Evolutionary conservation across 2,888 invertebrate genomes (phyloP).

Genomic region (Diachrysia chrysitis): DNA sequence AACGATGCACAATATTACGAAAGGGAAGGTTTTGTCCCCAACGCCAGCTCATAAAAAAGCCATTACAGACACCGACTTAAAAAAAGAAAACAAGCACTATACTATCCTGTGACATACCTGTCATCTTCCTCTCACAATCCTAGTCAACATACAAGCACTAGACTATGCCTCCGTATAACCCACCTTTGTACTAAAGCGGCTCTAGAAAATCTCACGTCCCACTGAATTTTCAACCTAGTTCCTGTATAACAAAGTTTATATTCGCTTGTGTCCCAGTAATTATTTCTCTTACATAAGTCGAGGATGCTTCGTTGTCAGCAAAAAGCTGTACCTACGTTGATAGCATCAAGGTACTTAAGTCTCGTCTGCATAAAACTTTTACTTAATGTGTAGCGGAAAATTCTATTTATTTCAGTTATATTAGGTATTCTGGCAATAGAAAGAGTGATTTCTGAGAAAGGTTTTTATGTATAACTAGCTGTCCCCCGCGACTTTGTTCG

Average conservation of each 20-base stretch:
- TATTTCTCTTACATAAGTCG: slow-evolving; percentile 47
- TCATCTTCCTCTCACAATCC: slow-evolving; percentile 32
- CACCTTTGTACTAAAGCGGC: slow-evolving; percentile 30
- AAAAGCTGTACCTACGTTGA: slow-evolving; percentile 32
- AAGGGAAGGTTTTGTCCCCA: background rate
- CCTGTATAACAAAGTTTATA: background rate
- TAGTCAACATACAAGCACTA: slow-evolving; percentile 36
- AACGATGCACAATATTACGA: background rate
- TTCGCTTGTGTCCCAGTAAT: slow-evolving; percentile 35
- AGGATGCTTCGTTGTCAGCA: slow-evolving; percentile 50
- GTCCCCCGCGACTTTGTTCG: too few relatives aligned
- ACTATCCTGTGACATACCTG: slow-evolving; percentile 18
- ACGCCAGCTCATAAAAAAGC: background rate
- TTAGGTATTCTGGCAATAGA: background rate
- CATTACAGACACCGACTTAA: background rate
- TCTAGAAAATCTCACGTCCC: slow-evolving; percentile 28
- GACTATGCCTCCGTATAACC: slow-evolving; percentile 22
- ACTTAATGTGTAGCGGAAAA: background rate
- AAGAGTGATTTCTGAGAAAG: too few relatives aligned
- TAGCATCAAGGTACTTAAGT: slow-evolving; percentile 37
- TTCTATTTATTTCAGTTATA: slow-evolving; percentile 9
- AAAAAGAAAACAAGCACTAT: slow-evolving; percentile 1
- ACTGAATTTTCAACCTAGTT: slow-evolving; percentile 11
- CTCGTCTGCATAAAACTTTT: slow-evolving; percentile 19
- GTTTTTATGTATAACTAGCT: too few relatives aligned